Conservation (phyloP, 2,113 vertebrate species). For the Pteronura brasiliensis region DNA sequence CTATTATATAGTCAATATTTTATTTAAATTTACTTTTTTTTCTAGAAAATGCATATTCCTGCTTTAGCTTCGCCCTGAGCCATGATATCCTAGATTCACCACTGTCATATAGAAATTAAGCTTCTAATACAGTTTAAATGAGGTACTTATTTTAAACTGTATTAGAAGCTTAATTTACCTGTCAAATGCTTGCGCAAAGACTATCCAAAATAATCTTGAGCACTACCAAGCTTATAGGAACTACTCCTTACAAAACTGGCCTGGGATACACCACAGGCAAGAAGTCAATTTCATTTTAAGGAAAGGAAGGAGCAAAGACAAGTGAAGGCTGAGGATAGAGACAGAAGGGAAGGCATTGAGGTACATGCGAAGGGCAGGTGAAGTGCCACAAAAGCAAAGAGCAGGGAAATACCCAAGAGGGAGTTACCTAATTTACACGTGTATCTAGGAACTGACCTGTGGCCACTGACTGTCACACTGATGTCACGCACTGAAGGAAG, state of each 20-base stretch:
- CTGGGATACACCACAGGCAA: not conserved
- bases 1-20: not conserved
- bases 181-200: not conserved
- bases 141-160: not conserved
- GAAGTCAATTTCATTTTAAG: not conserved
- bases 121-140: not conserved
- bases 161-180: not conserved
- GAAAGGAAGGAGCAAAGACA: not conserved
- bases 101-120: not conserved
- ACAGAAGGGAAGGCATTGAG: not conserved
- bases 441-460: not conserved
- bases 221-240: not conserved
- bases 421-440: not conserved
- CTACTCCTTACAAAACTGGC: not conserved
- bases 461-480: not conserved
- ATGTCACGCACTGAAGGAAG: not conserved
- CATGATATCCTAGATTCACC: not conserved
- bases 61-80: not conserved
- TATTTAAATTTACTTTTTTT: not conserved
- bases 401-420: not conserved
- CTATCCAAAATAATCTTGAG: not conserved
- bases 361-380: not conserved
- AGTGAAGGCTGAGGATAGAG: not conserved
- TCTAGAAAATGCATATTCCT: not conserved
- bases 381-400: not conserved